Conservation (phyloP, 2,888 invertebrate species). For the Spisula solida region DNA sequence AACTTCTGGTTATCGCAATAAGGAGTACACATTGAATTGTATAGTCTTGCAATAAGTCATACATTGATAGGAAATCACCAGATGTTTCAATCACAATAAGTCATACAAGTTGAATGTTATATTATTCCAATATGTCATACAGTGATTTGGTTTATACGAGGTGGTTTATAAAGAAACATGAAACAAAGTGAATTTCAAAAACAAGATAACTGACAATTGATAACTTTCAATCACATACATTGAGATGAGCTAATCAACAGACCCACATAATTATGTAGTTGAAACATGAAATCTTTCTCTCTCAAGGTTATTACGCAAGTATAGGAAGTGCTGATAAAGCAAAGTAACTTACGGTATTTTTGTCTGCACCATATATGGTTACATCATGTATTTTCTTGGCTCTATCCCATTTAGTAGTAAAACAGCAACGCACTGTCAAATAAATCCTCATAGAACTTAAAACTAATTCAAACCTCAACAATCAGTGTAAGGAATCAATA, state of each 20-base stretch:
- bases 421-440: conserved; percentile 93
- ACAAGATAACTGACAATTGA: not conserved
- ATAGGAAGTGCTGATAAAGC: not conserved
- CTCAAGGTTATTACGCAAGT: not conserved
- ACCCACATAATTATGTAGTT: not conserved
- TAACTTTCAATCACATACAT: not conserved
- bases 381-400: conserved; percentile 88
- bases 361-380: conserved; percentile 86
- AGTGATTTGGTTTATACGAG: too few relatives aligned
- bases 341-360: conserved; percentile 72
- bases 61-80: too few relatives aligned
- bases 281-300: not conserved
- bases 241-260: not conserved
- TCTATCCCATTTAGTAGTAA: conserved; percentile 93
- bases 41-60: too few relatives aligned
- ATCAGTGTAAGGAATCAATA: not conserved
- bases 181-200: not conserved
- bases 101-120: too few relatives aligned
- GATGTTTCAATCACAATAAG: too few relatives aligned
- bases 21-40: too few relatives aligned
- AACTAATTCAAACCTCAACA: not conserved
- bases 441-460: not conserved
- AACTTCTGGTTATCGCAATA: too few relatives aligned
- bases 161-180: not conserved
- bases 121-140: too few relatives aligned